phyloP scores from a whole-genome alignment of 2,888 invertebrate species.

The Drosophila pseudotakahashii region DNA sequence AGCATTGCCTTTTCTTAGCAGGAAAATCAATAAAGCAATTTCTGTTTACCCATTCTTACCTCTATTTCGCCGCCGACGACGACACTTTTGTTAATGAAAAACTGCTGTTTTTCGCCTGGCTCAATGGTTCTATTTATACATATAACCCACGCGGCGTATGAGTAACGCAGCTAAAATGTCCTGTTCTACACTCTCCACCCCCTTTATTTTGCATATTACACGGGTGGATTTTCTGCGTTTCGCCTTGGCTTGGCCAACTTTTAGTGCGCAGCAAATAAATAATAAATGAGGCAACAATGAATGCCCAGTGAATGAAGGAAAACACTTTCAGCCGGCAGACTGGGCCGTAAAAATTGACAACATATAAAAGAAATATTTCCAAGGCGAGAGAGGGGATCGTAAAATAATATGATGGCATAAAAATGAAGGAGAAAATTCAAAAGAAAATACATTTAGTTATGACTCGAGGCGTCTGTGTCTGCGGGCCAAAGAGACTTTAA shows the following conservation, averaged over 20 bases:
- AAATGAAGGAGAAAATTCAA: conserved; percentile 33
- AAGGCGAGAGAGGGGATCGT: conserved; percentile 28
- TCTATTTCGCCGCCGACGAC: conserved; percentile 1
- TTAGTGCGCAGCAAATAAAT: conserved; percentile 55
- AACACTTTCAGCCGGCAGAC: conserved; percentile 47
- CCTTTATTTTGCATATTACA: conserved; percentile 56
- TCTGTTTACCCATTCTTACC: background rate
- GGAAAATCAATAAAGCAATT: conserved; percentile 40
- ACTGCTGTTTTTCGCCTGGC: conserved; percentile 24
- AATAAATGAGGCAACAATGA: conserved; percentile 47
- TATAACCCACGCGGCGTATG: conserved; percentile 47
- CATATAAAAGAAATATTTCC: conserved; percentile 58
- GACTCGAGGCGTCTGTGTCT: conserved; percentile 38
- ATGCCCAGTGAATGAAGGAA: conserved; percentile 34
- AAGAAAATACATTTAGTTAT: conserved; percentile 47
- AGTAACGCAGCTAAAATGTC: conserved; percentile 47
- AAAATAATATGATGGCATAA: conserved; percentile 68
- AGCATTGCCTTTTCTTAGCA: background rate
- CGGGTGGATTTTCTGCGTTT: conserved; percentile 26
- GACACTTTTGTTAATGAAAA: conserved; percentile 47
- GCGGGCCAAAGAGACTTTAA: conserved; percentile 33
- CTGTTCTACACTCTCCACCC: conserved; percentile 1
- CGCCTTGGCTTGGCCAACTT: conserved; percentile 25
- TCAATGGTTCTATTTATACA: conserved; percentile 40
- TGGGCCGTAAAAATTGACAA: conserved; percentile 68